Conservation (phyloP, 2,797 vertebrate genomes). For the Leptodactylus fallax region DNA sequence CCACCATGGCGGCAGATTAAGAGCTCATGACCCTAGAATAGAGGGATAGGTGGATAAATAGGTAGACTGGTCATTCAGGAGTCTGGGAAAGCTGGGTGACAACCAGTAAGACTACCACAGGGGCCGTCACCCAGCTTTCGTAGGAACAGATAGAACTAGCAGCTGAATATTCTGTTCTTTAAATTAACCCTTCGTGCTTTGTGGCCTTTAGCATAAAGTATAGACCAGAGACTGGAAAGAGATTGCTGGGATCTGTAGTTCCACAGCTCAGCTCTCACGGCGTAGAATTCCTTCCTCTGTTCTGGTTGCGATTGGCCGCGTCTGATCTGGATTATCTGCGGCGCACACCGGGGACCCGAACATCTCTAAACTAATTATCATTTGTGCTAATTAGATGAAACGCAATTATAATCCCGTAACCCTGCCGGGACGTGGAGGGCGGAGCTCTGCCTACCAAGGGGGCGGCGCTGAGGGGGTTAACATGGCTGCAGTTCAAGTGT, state of each 20-base stretch:
- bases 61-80: too few species aligned
- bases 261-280: background rate
- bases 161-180: too few species aligned
- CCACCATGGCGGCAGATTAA: too few species aligned
- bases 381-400: conserved; percentile 70
- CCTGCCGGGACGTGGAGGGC: background rate
- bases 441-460: background rate
- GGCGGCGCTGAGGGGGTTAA: background rate
- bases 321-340: background rate
- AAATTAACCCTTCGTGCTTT: too few species aligned
- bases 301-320: background rate
- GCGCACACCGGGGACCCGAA: conserved; percentile 45
- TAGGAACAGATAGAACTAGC: too few species aligned
- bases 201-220: too few species aligned
- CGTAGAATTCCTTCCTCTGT: background rate
- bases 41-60: too few species aligned
- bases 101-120: too few species aligned
- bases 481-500: background rate
- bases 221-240: background rate
- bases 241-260: conserved; percentile 3
- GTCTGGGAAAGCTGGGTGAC: too few species aligned
- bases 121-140: too few species aligned
- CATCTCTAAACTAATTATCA: conserved; percentile 69
- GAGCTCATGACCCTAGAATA: too few species aligned
- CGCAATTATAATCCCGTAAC: conserved; percentile 68